Evolutionary conservation across 2,113 vertebrate genomes (phyloP).

Genomic region (Tragelaphus strepsiceros): DNA sequence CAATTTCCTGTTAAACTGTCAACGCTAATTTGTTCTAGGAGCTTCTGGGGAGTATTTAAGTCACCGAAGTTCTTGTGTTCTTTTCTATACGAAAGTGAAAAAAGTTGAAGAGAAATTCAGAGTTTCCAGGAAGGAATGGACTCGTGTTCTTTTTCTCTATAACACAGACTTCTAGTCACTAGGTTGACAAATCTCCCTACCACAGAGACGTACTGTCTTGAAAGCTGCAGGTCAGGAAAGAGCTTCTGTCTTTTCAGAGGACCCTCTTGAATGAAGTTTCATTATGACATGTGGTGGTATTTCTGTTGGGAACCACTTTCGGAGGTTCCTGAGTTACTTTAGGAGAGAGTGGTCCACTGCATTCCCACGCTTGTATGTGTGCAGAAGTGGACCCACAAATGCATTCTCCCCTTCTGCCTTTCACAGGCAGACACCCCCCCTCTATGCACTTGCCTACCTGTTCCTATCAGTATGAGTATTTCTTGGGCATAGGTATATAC

Average conservation of each 20-base stretch:
- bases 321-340: not conserved
- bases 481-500: not conserved
- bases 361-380: rapidly evolving
- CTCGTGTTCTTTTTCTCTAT: not conserved
- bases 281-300: not conserved
- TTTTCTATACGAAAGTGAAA: not conserved
- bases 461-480: not conserved
- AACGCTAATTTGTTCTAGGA: constrained; percentile 21
- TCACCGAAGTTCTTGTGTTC: not conserved
- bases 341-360: not conserved
- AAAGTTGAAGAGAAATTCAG: not conserved
- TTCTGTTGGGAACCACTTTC: not conserved
- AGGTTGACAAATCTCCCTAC: not conserved
- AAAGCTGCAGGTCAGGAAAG: not conserved
- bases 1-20: constrained; percentile 56
- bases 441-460: too few species aligned
- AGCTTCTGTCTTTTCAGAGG: not conserved
- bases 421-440: not conserved
- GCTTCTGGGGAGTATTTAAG: constrained; percentile 32
- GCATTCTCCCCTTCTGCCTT: not conserved
- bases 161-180: not conserved
- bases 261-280: not conserved
- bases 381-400: not conserved
- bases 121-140: not conserved
- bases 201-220: not conserved